phyloP scores from a whole-genome alignment of 2,888 invertebrate species.

The Yponomeuta cagnagella region DNA sequence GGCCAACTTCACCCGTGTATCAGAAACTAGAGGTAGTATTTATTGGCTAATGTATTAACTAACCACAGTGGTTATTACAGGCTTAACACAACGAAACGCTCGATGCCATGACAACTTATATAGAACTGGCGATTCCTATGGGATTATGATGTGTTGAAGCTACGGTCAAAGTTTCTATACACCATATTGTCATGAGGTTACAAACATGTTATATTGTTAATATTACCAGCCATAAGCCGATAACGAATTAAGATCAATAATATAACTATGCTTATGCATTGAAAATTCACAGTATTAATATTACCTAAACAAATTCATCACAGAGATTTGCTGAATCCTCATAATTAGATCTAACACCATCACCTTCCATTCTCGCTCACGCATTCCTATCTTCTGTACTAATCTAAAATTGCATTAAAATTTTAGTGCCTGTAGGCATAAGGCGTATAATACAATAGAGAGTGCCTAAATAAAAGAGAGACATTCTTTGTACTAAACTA shows the following conservation, averaged over 20 bases:
- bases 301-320: constrained; percentile 67
- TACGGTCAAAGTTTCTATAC: not conserved
- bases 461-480: constrained; percentile 71
- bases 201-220: constrained; percentile 21
- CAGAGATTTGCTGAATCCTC: constrained; percentile 65
- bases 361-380: constrained; percentile 53
- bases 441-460: constrained; percentile 61
- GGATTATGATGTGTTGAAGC: not conserved
- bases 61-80: not conserved
- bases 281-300: constrained; percentile 49
- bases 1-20: not conserved
- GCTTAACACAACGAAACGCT: not conserved
- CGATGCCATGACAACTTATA: not conserved
- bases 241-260: constrained; percentile 30
- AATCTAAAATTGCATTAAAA: constrained; percentile 43
- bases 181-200: constrained; percentile 46
- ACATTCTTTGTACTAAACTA: constrained; percentile 71
- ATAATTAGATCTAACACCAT: constrained; percentile 49
- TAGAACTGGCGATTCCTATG: not conserved
- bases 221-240: constrained; percentile 34
- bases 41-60: not conserved
- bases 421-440: constrained; percentile 44
- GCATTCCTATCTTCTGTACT: constrained; percentile 35
- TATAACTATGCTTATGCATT: constrained; percentile 39
- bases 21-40: not conserved